Percentiles rank a stretch among this genome's conserved stretches.
Evolutionary conservation across 2,113 vertebrate genomes (phyloP).

Genomic region (Ptilorrhoa leucosticta): DNA sequence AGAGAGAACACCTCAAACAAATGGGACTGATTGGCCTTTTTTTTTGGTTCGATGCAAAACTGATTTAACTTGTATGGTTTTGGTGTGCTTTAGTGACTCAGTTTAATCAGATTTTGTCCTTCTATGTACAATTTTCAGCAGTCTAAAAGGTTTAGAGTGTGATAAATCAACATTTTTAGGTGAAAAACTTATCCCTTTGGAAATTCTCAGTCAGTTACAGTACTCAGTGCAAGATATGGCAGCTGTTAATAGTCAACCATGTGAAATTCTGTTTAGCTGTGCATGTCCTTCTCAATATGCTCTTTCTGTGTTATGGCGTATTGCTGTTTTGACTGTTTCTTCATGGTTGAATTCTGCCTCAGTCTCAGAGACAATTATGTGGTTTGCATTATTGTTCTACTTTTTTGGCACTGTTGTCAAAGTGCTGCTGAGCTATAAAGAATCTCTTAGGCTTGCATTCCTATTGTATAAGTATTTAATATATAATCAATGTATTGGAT

Average conservation of each 20-base stretch:
- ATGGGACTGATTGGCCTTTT: background rate
- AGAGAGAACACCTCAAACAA: background rate
- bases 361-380: background rate
- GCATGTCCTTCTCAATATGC: background rate
- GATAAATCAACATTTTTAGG: background rate
- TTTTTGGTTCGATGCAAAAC: background rate
- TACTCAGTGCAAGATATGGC: background rate
- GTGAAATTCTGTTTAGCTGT: background rate
- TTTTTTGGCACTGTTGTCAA: background rate
- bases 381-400: background rate
- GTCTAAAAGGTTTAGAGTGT: background rate
- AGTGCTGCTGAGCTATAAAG: background rate
- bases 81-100: background rate
- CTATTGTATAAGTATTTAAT: background rate
- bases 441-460: background rate
- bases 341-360: background rate
- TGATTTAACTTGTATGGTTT: background rate
- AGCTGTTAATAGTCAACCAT: background rate
- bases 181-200: background rate
- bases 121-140: background rate
- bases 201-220: background rate
- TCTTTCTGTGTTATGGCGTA: background rate
- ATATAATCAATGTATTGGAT: background rate
- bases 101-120: background rate
- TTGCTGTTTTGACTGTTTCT: background rate